Percentiles rank a stretch among this genome's conserved stretches.
phyloP scores from a whole-genome alignment of 2,113 vertebrate species.

The Calonectris borealis region DNA sequence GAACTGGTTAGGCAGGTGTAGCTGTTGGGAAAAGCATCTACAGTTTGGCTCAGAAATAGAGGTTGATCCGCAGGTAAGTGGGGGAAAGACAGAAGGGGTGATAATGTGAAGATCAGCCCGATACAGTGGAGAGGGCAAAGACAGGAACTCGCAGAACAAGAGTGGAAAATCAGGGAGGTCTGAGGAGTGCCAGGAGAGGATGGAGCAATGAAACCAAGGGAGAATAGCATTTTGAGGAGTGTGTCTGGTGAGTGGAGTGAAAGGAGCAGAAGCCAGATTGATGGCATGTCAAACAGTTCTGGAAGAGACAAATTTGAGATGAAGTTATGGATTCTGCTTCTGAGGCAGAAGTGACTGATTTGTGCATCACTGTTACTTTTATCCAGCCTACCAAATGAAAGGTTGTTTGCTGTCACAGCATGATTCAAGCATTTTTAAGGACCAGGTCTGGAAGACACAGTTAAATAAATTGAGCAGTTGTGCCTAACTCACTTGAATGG shows the following conservation, averaged over 20 bases:
- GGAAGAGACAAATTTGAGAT: neutral
- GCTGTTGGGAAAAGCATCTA: no score
- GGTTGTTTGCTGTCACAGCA: no score
- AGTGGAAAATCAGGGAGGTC: neutral
- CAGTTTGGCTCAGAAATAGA: neutral
- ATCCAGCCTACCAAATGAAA: neutral
- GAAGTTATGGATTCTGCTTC: neutral
- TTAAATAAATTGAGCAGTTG: no score
- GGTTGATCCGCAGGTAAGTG: neutral
- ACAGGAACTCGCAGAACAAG: neutral
- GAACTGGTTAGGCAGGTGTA: no score
- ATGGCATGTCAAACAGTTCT: neutral
- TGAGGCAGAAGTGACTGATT: neutral
- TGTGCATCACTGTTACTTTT: neutral
- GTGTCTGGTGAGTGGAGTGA: neutral
- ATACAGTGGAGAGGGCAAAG: neutral
- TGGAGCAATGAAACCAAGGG: neutral
- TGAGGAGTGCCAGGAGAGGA: neutral
- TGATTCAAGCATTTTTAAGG: no score
- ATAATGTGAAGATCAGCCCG: neutral
- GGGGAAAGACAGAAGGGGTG: neutral
- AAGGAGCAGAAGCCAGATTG: neutral
- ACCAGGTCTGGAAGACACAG: no score
- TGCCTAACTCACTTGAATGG: no score
- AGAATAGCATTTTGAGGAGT: neutral